Conservation (phyloP, 2,113 vertebrate genomes). For the Xenopus laevis region DNA sequence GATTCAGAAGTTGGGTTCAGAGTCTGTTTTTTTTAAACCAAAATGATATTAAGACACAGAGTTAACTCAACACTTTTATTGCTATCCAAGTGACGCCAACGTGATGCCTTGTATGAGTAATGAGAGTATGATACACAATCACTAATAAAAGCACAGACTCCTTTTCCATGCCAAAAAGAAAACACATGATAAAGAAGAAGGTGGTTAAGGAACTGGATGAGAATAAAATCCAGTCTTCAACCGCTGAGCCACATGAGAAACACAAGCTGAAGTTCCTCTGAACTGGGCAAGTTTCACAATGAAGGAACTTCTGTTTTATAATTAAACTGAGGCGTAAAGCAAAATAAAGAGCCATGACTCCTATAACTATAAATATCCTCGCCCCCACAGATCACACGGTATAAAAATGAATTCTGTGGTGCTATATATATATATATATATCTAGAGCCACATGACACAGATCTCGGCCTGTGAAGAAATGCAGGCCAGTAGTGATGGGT, state of each 20-base stretch:
- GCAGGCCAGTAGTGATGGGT: too few species aligned
- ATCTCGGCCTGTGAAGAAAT: too few species aligned
- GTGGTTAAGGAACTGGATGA: conserved; percentile 15
- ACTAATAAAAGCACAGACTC: conserved; percentile 15
- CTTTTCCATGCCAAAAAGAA: neutral
- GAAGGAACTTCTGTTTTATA: neutral
- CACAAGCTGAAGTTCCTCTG: neutral
- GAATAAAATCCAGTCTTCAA: neutral
- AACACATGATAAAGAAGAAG: neutral
- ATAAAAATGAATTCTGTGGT: too few species aligned
- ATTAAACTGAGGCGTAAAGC: neutral
- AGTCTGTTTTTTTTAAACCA: too few species aligned
- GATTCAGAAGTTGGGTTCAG: too few species aligned
- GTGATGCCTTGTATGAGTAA: conserved; percentile 4
- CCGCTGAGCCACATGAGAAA: neutral
- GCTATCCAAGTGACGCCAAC: neutral
- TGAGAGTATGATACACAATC: conserved; percentile 5
- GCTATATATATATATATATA: too few species aligned
- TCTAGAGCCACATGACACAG: too few species aligned
- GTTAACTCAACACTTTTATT: neutral
- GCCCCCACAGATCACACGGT: neutral
- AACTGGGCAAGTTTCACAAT: neutral
- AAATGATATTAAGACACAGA: too few species aligned
- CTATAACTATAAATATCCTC: neutral
- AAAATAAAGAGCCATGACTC: neutral